Evolutionary conservation across 1,140 invertebrate genomes (phyloP), one percentile per base, ranked within the genome.

Genomic region (Aporrectodea caliginosa): DNA sequence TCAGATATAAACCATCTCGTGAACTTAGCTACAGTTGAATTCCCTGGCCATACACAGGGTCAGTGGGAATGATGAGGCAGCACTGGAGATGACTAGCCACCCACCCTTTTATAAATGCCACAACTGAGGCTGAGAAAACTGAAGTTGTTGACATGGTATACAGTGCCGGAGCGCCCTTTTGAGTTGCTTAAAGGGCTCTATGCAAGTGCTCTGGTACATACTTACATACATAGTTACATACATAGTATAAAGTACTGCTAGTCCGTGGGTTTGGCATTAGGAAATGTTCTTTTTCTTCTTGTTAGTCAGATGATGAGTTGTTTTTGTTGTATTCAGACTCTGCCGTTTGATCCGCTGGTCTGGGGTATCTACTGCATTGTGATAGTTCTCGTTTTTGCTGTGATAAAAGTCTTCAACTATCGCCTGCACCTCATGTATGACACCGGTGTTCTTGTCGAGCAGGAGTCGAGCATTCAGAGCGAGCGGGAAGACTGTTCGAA

Each of bases 371-470:
- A 99, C 90, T 94, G 94, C 87, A 90, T 91, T 69, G 91, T 93
- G 22, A 93, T 98, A 74, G 92, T 92, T 32, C 84, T 94, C 75
- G 88, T 96, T 31, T 96, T 98, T 87, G 90, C 92, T 27, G 88
- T 91, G 58, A 91, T 98, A 73, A 99, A 99, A 90, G 87, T 94
- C 73, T 89, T 95, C 79, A 99, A 99, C 90, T 93, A 93, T 88
- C 93, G 93, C 68, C 90, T 99, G 58, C 98, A 99, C 88, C 92
- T 93, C 82, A 93, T 99, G 88, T 99, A 98, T 90, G 97, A 99
- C 88, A 97, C 95, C 16, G 93, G 93, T 22, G 94, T 97, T 87
- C 93, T 93, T 84, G 92, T 96, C 81, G 91, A 93, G 79, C 92
- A 93, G 81, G 81, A 43, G 29, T 16, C 30, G 22, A 27, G 32